Percentiles rank a stretch among this genome's conserved stretches.
These are phyloP conservation scores for Phrynosoma platyrhinos DNA, from an alignment of 2,113 vertebrate genomes.

Conservation along the genomic window DNA sequence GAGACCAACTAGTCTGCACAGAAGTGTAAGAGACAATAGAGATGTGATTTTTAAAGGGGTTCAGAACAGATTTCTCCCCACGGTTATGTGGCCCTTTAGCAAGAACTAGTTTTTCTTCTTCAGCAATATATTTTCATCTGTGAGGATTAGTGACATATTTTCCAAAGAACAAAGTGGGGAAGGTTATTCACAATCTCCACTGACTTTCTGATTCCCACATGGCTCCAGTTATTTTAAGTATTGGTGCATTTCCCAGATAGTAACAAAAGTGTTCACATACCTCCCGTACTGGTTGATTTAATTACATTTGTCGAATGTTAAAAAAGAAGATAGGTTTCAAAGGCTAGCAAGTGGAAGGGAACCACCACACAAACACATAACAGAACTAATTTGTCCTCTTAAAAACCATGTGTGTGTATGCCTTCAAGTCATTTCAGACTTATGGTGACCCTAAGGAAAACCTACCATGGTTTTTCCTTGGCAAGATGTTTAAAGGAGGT, in stretches of 20 bases:
- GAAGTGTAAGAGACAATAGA: too few species aligned
- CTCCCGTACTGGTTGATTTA: neutral
- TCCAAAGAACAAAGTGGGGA: neutral
- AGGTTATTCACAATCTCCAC: neutral
- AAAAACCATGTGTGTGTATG: too few species aligned
- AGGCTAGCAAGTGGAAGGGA: too few species aligned
- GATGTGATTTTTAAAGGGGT: too few species aligned
- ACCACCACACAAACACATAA: too few species aligned
- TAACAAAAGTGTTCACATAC: neutral
- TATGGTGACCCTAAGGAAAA: too few species aligned
- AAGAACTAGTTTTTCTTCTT: neutral
- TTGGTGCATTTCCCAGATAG: neutral
- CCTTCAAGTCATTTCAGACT: too few species aligned
- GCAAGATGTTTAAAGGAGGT: too few species aligned
- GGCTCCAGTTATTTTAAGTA: neutral
- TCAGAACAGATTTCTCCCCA: too few species aligned
- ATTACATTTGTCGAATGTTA: neutral
- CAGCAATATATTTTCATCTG: neutral
- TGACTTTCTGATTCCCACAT: neutral
- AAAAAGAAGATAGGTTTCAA: neutral
- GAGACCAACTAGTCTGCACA: too few species aligned
- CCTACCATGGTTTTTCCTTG: too few species aligned
- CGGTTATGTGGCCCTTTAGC: neutral
- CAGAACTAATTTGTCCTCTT: neutral
- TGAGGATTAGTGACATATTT: too few species aligned